Percentiles rank a stretch among this genome's conserved stretches.
Evolutionary conservation across 2,888 invertebrate genomes (phyloP).

Genomic region (Criorhina ranunculi): DNA sequence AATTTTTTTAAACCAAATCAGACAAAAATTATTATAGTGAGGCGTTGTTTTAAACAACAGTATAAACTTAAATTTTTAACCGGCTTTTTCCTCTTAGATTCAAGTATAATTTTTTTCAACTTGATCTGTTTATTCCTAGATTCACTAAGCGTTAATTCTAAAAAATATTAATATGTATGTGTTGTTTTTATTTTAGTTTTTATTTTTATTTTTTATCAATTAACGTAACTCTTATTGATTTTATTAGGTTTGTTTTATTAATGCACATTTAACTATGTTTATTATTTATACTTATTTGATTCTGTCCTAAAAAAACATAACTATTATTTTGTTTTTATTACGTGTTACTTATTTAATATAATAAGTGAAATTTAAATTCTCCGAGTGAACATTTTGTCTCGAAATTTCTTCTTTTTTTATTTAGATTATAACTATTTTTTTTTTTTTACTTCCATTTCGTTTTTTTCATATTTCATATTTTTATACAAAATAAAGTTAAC

Average conservation of each 20-base stretch:
- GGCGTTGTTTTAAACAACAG: constrained; percentile 72
- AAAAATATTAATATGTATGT: constrained; percentile 73
- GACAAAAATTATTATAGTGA: constrained; percentile 55
- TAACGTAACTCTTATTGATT: constrained; percentile 67
- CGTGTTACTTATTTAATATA: constrained; percentile 67
- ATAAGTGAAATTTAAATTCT: constrained; percentile 72
- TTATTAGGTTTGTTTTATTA: constrained; percentile 65
- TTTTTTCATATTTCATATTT: constrained; percentile 69
- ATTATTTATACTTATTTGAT: constrained; percentile 70
- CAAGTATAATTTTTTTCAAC: constrained; percentile 68
- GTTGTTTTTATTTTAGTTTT: constrained; percentile 52
- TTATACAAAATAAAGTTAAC: constrained; percentile 77
- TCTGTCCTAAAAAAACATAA: constrained; percentile 71
- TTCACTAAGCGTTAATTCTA: constrained; percentile 67
- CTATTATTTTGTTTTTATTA: constrained; percentile 54
- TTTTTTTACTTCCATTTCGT: constrained; percentile 58
- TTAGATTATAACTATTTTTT: constrained; percentile 59
- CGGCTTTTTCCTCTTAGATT: constrained; percentile 56
- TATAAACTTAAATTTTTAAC: constrained; percentile 62
- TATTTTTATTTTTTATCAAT: constrained; percentile 56
- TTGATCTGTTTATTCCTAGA: constrained; percentile 65
- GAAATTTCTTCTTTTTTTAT: constrained; percentile 63
- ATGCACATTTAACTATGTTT: constrained; percentile 72
- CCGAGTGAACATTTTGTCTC: constrained; percentile 59
- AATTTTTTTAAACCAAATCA: constrained; percentile 43